These are phyloP conservation scores for Mnemiopsis leidyi DNA, from an alignment of 37 sponge, comb jelly and placozoan genomes.

Conservation along the genomic window DNA sequence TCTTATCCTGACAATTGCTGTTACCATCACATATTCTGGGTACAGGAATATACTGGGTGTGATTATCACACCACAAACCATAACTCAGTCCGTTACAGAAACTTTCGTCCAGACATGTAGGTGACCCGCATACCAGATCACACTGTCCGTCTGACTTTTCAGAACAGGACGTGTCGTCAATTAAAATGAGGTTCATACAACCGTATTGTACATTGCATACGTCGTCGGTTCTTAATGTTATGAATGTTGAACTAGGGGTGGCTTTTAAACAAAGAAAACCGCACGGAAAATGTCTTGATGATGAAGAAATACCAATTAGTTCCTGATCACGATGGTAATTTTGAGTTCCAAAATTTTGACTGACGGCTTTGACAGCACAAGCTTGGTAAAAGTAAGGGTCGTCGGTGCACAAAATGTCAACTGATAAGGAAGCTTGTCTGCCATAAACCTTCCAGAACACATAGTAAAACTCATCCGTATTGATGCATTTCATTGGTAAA, in stretches of 20 bases:
- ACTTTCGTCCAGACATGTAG: not conserved
- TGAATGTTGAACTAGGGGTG: too few species aligned
- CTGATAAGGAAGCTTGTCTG: too few species aligned
- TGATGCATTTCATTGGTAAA: too few species aligned
- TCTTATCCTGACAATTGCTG: not conserved
- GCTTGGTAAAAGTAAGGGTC: not conserved
- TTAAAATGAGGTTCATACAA: not conserved
- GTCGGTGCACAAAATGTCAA: not conserved
- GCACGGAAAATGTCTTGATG: too few species aligned
- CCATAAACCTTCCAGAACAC: too few species aligned
- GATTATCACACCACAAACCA: not conserved
- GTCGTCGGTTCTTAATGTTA: not conserved
- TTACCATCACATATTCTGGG: not conserved
- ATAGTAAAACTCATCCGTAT: too few species aligned
- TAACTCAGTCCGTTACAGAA: not conserved
- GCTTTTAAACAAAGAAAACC: too few species aligned
- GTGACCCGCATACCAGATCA: not conserved
- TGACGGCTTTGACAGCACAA: not conserved
- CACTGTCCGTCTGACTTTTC: not conserved
- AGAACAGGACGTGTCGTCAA: not conserved
- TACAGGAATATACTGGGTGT: not conserved
- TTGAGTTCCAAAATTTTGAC: too few species aligned
- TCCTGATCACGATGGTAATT: too few species aligned
- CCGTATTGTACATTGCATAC: not conserved
- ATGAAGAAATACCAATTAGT: too few species aligned